Conservation (phyloP, 2,797 vertebrate species). For the Crax fasciolata region DNA sequence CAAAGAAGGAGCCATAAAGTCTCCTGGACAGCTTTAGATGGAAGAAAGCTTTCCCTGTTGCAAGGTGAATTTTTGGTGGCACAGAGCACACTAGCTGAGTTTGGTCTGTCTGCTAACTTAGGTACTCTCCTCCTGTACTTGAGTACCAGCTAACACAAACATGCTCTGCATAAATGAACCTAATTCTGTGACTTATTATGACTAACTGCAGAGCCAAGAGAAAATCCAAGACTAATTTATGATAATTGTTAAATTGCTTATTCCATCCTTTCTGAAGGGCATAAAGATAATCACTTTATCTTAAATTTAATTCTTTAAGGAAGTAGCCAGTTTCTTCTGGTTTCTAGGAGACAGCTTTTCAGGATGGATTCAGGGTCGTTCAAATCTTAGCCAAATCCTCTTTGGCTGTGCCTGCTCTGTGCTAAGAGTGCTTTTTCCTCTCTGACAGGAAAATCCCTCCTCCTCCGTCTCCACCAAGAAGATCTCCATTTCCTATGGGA, state of each 20-base stretch:
- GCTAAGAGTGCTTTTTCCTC: not conserved
- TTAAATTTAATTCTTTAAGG: not conserved
- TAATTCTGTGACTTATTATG: not conserved
- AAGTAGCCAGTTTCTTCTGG: not conserved
- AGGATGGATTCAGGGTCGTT: not conserved
- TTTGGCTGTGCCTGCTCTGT: not conserved
- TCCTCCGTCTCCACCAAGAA: not conserved
- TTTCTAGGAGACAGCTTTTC: not conserved
- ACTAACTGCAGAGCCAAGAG: not conserved
- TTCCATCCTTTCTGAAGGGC: not conserved
- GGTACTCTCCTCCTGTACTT: not conserved
- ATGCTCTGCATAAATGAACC: accelerated
- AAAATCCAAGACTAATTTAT: not conserved
- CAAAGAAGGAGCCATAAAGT: accelerated
- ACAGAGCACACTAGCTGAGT: not conserved
- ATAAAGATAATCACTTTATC: not conserved
- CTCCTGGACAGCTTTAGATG: not conserved
- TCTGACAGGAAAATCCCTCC: accelerated
- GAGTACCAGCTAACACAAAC: not conserved
- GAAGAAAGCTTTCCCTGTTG: not conserved
- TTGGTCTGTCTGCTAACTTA: not conserved
- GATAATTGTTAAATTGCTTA: not conserved
- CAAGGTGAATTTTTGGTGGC: not conserved
- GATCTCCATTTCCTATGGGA: accelerated
- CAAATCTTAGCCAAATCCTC: not conserved